Conservation (phyloP, 2,888 invertebrate genomes). For the Creontiades dilutus region DNA sequence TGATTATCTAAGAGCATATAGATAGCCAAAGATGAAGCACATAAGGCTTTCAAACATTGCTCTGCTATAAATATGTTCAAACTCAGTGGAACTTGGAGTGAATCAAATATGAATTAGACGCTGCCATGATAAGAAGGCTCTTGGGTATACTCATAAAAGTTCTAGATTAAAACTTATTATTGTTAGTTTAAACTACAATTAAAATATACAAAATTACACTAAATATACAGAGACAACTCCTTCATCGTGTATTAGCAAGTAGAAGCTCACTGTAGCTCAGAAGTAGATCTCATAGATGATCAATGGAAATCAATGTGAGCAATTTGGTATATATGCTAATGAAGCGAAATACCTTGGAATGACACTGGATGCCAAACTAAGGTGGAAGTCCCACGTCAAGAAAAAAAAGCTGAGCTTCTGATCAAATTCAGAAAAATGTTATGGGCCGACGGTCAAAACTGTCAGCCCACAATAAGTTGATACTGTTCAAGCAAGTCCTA, state of each 20-base stretch:
- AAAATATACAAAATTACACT: not conserved
- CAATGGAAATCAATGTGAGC: not conserved
- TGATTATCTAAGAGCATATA: not conserved
- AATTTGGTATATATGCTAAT: not conserved
- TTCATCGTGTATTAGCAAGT: not conserved
- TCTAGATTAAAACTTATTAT: not conserved
- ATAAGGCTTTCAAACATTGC: not conserved
- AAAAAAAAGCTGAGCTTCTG: too few relatives aligned
- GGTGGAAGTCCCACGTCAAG: too few relatives aligned
- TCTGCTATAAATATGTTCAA: not conserved
- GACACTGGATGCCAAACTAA: too few relatives aligned
- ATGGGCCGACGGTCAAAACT: too few relatives aligned
- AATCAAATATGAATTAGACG: not conserved
- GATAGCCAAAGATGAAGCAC: conserved; percentile 9
- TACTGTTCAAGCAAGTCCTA: too few relatives aligned
- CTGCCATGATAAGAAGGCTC: not conserved
- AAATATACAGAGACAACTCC: not conserved
- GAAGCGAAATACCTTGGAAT: too few relatives aligned
- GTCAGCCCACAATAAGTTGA: too few relatives aligned
- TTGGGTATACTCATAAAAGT: not conserved
- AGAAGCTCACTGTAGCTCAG: not conserved
- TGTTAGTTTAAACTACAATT: not conserved
- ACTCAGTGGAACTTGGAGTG: not conserved
- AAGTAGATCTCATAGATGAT: not conserved
- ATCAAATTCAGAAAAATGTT: too few relatives aligned